Percentiles rank a stretch among this genome's conserved stretches.
These are phyloP conservation scores for Melanostoma mellinum DNA, from an alignment of 2,888 invertebrate genomes.

Conservation along the genomic window DNA sequence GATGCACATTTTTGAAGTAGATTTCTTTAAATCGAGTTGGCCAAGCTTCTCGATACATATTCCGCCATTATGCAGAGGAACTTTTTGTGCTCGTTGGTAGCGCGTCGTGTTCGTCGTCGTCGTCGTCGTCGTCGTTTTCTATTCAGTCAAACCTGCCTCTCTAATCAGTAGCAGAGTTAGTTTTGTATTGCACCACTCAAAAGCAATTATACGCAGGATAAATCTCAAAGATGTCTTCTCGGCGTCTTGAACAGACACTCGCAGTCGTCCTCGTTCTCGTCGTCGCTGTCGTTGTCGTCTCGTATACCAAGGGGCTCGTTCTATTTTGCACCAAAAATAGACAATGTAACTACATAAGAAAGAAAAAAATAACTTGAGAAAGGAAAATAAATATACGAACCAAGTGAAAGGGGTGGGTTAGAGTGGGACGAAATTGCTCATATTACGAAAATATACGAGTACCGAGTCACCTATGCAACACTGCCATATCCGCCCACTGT, in stretches of 20 bases:
- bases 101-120: conserved; percentile 20
- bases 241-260: conserved; percentile 60
- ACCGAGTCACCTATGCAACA: conserved; percentile 47
- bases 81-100: conserved; percentile 21
- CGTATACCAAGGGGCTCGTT: not conserved
- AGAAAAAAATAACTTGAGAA: not conserved
- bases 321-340: conserved; percentile 33
- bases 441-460: conserved; percentile 42
- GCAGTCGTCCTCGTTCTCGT: not conserved
- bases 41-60: conserved; percentile 66
- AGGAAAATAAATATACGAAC: conserved; percentile 21
- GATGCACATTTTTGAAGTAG: conserved; percentile 56
- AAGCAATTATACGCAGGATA: conserved; percentile 71
- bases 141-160: conserved; percentile 63
- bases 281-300: not conserved
- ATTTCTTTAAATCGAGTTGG: conserved; percentile 1
- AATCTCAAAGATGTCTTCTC: conserved; percentile 63
- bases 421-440: conserved; percentile 52
- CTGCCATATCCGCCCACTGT: conserved; percentile 41
- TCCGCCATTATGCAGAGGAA: conserved; percentile 1
- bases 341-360: conserved; percentile 46
- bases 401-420: conserved; percentile 15
- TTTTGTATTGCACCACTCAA: conserved; percentile 65
- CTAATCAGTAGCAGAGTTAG: conserved; percentile 66
- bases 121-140: conserved; percentile 10